phyloP scores from a whole-genome alignment of 1,140 invertebrate genomes.

The Cataglyphis hispanica region DNA sequence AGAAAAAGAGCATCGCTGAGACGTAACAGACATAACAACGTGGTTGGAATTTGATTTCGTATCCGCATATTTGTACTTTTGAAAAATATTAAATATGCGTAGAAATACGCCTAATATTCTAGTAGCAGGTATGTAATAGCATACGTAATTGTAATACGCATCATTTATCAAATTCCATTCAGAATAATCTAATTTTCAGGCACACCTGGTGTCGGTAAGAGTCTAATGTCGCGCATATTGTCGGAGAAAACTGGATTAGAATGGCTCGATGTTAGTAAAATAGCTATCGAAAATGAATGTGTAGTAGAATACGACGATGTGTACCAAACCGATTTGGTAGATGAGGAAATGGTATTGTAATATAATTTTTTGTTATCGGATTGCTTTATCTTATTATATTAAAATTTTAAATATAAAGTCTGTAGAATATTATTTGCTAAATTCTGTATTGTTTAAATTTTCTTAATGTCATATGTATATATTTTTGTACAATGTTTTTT shows the following conservation, averaged over 20 bases:
- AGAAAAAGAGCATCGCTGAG: too few relatives aligned
- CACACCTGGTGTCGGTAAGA: slow-evolving; percentile 97
- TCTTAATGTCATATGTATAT: not conserved
- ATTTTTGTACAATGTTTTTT: slow-evolving; percentile 16
- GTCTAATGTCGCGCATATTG: slow-evolving; percentile 91
- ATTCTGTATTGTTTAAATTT: not conserved
- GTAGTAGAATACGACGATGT: slow-evolving; percentile 94
- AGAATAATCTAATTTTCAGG: slow-evolving; percentile 86
- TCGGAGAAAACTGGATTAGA: slow-evolving; percentile 90
- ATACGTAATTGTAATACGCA: not conserved
- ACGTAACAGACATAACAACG: not conserved
- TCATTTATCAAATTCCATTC: not conserved
- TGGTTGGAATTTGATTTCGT: not conserved
- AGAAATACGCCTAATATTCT: slow-evolving; percentile 87
- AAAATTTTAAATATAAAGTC: too few relatives aligned
- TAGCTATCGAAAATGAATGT: slow-evolving; percentile 95
- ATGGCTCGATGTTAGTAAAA: slow-evolving; percentile 96
- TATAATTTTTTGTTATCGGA: slow-evolving; percentile 39
- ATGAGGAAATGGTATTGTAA: slow-evolving; percentile 95
- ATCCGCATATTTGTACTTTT: not conserved
- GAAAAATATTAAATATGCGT: slow-evolving; percentile 60
- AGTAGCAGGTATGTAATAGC: slow-evolving; percentile 85
- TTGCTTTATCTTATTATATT: not conserved
- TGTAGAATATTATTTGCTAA: not conserved
- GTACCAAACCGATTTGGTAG: slow-evolving; percentile 94